Percentiles rank a stretch among this genome's conserved stretches.
These are phyloP conservation scores for Drosophila yooni DNA, from an alignment of 2,888 invertebrate genomes.

Conservation along the genomic window DNA sequence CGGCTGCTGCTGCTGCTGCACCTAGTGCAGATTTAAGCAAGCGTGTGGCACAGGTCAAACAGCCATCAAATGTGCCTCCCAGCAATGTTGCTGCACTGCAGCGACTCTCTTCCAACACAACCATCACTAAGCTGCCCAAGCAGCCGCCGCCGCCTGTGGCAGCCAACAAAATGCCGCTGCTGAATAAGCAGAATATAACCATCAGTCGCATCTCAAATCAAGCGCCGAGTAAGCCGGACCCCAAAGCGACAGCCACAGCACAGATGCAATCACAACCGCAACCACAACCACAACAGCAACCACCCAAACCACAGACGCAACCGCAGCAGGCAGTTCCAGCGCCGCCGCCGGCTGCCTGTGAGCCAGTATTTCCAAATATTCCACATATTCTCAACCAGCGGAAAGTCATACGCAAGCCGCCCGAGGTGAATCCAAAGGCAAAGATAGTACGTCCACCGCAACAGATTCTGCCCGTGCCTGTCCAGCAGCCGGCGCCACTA, in stretches of 20 bases:
- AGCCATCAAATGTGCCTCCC: constrained; percentile 13
- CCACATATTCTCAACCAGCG: constrained; percentile 47
- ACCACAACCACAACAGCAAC: constrained; percentile 28
- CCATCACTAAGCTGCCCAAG: constrained; percentile 65
- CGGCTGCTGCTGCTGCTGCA: not conserved
- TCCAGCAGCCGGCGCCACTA: constrained; percentile 9
- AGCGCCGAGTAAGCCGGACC: constrained; percentile 46
- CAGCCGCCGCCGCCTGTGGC: constrained; percentile 29
- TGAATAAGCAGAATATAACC: constrained; percentile 83
- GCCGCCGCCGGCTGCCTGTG: constrained; percentile 9
- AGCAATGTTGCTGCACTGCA: constrained; percentile 69
- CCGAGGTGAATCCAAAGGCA: constrained; percentile 30
- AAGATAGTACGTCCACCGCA: constrained; percentile 48
- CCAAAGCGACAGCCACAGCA: constrained; percentile 66
- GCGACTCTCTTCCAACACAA: constrained; percentile 76
- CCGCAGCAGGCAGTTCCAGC: constrained; percentile 36
- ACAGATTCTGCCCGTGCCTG: constrained; percentile 59
- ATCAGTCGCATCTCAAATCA: constrained; percentile 78
- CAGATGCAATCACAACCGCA: constrained; percentile 48
- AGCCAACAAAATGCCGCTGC: constrained; percentile 67
- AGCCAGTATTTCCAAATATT: constrained; percentile 8
- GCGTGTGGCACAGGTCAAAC: constrained; percentile 38
- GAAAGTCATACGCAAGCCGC: constrained; percentile 51
- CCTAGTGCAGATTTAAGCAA: constrained; percentile 24
- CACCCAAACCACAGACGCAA: constrained; percentile 45